Base-by-base conservation (phyloP, 2,888 invertebrate species). In the Drosophila anomalata region DNA sequence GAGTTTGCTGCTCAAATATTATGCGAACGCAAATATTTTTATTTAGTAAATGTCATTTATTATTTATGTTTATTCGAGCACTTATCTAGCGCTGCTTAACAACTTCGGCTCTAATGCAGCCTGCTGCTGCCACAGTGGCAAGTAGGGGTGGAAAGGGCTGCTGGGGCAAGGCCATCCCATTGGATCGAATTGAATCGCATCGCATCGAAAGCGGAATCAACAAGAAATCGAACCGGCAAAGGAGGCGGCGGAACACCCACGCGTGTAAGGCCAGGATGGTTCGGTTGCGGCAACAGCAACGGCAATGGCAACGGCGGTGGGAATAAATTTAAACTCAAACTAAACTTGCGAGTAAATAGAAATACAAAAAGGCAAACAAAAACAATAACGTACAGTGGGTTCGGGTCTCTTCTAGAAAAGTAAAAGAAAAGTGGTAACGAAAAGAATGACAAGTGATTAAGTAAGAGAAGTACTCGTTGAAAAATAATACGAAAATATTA, bases 1-100 rank as follows among this genome's bases (percentile, higher is more conserved):
- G 86, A 89, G 84, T 87, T 88, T 88, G 79, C 89, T 89, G 77
- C 88, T 87, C 90, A 90, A 90, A 89, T 90, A 89, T 89, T 90
- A 88, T 90, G 89, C 89, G 89, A 89, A 88, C 87, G 87, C 89
- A 89, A 90, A 89, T 90, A 89, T 89, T 90, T 90, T 89, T 90
- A 89, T 90, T 89, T 90, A 89, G 89, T 90, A 89, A 89, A 89
- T 90, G 89, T 89, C 89, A 89, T 89, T 90, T 90, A 90, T 89
- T 90, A 90, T 89, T 90, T 89, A 90, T 89, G 87, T 90, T 89
- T 90, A 87, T 89, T 88, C 89, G 90, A 89, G 88, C 90, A 89
- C 90, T 90, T 89, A 90, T 90, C 90, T 90, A 90, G 84, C 89
- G 86, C 86, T 89, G 82, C 89, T 87, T 87, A 87, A 88, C 89